Evolutionary conservation across 2,888 invertebrate genomes (phyloP), one percentile per base, ranked within the genome.

Genomic region (Pandemis corylana): DNA sequence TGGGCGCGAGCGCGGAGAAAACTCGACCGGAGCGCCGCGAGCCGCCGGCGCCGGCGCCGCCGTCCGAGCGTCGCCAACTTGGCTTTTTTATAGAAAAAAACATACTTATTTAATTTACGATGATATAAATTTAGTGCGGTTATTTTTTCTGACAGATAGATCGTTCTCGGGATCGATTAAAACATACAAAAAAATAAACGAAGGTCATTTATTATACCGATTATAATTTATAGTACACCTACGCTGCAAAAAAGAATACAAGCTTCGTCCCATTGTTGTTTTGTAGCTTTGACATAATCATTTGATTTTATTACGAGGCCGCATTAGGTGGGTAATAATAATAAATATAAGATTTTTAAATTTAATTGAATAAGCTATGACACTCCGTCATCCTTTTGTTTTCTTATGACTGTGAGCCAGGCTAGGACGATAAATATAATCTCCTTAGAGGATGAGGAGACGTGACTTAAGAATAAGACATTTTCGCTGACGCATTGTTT

Each of bases 401-500:
- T 89, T 86, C 83, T 78, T 85, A 78, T 75, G 78, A 41, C 81
- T 78, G 86, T 88, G 87, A 83, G 87, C 85, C 86, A 88, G 90
- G 89, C 89, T 87, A 89, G 87, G 83, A 80, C 78, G 83, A 81
- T 80, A 78, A 80, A 85, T 84, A 85, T 90, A 90, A 91, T 89
- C 91, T 84, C 83, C 89, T 88, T 84, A 84, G 80, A 76, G 84
- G 79, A 88, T 89, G 90, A 90, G 90, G 88, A 89, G 79, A 89
- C 90, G 90, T 91, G 90, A 89, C 89, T 85, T 77, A 80, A 90
- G 89, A 91, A 90, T 87, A 82, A 86, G 80, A 78, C 78, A 80
- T 85, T 89, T 87, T 84, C 85, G 90, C 91, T 90, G 90, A 91
- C 90, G 86, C 91, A 90, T 90, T 90, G 89, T 90, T 89, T 89